phyloP scores from a whole-genome alignment of 1,140 invertebrate species.

The Pissodes strobi region DNA sequence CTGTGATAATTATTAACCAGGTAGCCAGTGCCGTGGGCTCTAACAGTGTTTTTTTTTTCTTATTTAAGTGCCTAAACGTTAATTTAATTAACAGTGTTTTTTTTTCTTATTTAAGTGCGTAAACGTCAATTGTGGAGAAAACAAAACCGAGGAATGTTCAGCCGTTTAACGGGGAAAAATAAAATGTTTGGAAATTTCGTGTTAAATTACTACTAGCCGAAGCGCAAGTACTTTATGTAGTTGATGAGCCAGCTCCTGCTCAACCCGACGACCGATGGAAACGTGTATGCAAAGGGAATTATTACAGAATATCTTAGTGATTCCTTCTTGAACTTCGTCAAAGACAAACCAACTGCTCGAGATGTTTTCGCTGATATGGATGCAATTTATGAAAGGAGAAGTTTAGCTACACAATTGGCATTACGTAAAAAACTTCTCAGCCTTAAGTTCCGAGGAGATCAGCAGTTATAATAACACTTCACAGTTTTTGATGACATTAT shows the following conservation, averaged over 20 bases:
- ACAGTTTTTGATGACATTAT: conserved; percentile 50
- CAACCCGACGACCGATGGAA: background rate
- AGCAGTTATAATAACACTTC: conserved; percentile 45
- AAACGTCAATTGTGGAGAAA: no score
- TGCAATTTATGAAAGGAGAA: conserved; percentile 53
- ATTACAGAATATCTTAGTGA: background rate
- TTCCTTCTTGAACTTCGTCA: background rate
- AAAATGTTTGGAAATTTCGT: background rate
- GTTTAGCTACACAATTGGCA: conserved; percentile 51
- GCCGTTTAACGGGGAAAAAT: background rate
- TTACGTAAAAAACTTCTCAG: conserved; percentile 51
- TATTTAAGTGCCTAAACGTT: no score
- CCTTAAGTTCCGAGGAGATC: conserved; percentile 52
- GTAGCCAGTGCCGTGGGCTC: no score
- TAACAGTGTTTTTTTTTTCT: no score
- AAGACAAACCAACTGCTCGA: background rate
- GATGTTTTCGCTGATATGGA: conserved; percentile 42
- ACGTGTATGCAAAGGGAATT: background rate
- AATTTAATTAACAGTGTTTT: no score
- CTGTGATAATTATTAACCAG: no score
- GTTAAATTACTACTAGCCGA: background rate
- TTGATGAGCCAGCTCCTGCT: background rate
- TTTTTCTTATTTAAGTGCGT: no score
- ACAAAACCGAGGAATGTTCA: no score
- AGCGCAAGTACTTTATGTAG: background rate